Percentiles rank a stretch among this genome's conserved stretches.
Evolutionary conservation across 2,888 invertebrate species (phyloP).

Genomic region (Eupithecia tripunctaria): DNA sequence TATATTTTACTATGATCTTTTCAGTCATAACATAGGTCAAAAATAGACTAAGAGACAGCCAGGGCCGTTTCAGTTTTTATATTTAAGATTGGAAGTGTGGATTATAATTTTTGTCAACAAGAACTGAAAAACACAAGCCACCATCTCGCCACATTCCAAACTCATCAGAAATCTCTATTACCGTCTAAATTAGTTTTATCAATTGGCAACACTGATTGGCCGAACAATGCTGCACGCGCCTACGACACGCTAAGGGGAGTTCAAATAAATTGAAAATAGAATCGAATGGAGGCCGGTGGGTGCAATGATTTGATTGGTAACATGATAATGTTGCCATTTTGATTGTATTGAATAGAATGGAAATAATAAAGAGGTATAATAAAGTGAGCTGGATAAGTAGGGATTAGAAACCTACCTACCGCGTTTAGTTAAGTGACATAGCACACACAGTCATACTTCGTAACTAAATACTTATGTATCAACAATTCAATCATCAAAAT

Average conservation of each 20-base stretch:
- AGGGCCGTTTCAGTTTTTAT: background rate
- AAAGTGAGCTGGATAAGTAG: background rate
- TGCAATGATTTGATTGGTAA: slow-evolving; percentile 39
- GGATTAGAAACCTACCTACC: background rate
- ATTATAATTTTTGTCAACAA: background rate
- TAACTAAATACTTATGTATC: background rate
- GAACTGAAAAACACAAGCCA: background rate
- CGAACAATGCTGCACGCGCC: slow-evolving; percentile 60
- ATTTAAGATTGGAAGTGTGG: background rate
- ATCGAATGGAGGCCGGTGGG: slow-evolving; percentile 66
- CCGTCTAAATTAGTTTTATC: slow-evolving; percentile 43
- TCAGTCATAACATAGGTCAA: background rate
- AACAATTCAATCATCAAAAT: no score
- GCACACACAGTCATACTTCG: background rate
- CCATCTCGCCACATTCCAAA: slow-evolving; percentile 6
- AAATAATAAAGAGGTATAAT: background rate
- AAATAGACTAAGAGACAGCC: background rate
- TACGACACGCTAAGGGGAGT: slow-evolving; percentile 46
- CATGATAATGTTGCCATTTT: slow-evolving; percentile 10
- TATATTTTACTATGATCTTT: background rate
- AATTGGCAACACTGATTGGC: slow-evolving; percentile 66
- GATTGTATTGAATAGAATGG: slow-evolving; percentile 7
- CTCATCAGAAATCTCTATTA: slow-evolving; percentile 33
- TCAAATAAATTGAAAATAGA: slow-evolving; percentile 62
- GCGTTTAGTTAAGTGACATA: background rate